Conservation (phyloP, 2,113 vertebrate genomes). For the Acrocephalus arundinaceus region DNA sequence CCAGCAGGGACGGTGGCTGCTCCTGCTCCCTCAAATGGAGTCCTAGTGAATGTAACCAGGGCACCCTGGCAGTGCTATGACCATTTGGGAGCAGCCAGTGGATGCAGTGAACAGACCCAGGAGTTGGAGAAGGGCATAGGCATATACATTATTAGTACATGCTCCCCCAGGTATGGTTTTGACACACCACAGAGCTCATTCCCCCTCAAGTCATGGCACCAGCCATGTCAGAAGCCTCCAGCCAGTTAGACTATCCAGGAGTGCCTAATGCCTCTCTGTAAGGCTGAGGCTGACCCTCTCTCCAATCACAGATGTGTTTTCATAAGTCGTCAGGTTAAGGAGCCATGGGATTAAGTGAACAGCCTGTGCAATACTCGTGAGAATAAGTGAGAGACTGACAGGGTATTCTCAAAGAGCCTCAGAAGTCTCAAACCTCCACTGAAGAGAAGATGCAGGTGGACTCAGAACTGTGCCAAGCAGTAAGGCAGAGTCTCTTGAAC, state of each 20-base stretch:
- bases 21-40: background rate
- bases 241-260: background rate
- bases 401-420: background rate
- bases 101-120: background rate
- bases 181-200: accelerated
- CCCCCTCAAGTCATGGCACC: background rate
- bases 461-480: background rate
- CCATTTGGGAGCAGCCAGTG: background rate
- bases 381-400: background rate
- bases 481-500: background rate
- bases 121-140: background rate
- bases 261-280: accelerated
- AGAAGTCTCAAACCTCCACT: background rate
- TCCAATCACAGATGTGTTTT: background rate
- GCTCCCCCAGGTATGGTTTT: background rate
- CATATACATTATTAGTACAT: background rate
- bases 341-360: background rate
- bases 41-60: accelerated
- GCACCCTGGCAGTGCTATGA: background rate
- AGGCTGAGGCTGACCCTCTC: background rate
- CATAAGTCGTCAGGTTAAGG: accelerated
- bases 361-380: background rate
- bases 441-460: background rate
- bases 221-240: background rate
- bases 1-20: accelerated